Evolutionary conservation across 2,888 invertebrate genomes (phyloP).

Genomic region (Leptinotarsa haldemani): DNA sequence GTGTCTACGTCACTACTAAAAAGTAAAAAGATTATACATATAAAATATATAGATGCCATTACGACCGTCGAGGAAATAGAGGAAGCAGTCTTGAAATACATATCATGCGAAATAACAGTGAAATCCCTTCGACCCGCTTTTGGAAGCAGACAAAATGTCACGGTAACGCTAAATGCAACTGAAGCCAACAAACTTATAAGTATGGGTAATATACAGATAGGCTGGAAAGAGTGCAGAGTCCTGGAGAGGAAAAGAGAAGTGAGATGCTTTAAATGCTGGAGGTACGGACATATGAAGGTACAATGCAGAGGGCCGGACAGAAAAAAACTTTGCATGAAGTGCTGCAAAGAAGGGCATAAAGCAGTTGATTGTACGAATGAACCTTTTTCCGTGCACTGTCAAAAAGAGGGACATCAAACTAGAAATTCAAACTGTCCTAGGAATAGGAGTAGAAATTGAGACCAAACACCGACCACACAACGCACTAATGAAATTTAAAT

Average conservation of each 20-base stretch:
- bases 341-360: slow-evolving; percentile 38
- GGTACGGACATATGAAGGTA: slow-evolving; percentile 33
- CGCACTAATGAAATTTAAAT: background rate
- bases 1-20: background rate
- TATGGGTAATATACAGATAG: slow-evolving; percentile 29
- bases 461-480: too few relatives aligned
- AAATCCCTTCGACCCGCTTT: background rate
- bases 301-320: slow-evolving; percentile 42
- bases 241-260: slow-evolving; percentile 29
- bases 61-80: slow-evolving; percentile 1
- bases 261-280: slow-evolving; percentile 45
- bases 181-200: slow-evolving; percentile 28
- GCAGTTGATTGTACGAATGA: slow-evolving; percentile 34
- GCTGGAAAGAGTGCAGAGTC: slow-evolving; percentile 35
- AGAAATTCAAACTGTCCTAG: slow-evolving; percentile 5
- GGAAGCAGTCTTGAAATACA: background rate
- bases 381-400: slow-evolving; percentile 39
- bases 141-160: background rate
- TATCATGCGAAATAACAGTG: background rate
- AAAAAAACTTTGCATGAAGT: slow-evolving; percentile 33
- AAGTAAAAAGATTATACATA: slow-evolving; percentile 17
- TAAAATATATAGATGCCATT: background rate
- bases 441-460: background rate
- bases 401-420: slow-evolving; percentile 34
- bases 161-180: slow-evolving; percentile 25